Evolutionary conservation across 2,113 vertebrate species (phyloP), one percentile per base, ranked within the genome.

Genomic region (Corythornis vintsioides): DNA sequence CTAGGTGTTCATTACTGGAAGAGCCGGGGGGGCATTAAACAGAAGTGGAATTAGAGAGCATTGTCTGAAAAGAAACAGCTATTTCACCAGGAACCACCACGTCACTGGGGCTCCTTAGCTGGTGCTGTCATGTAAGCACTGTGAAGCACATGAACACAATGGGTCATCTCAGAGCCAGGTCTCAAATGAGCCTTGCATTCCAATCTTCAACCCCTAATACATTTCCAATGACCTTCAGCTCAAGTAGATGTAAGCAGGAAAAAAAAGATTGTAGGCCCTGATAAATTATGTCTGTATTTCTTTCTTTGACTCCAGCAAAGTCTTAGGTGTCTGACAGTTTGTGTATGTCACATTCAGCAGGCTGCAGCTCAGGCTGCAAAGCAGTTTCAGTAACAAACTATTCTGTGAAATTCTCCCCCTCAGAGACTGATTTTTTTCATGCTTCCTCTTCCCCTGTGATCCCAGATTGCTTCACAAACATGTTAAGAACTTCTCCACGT

Each of bases 161-260:
- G 4, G 4, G 45, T 87, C 75, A 70, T 73, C 38, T 43, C 24
- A 56, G n/a, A 91, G 64, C 60, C 53, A 38, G 53, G 43, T 64
- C 92, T 86, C 48, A 88, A 94, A 89, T 81, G 73, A 92, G 78
- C 47, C 53, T 80, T 2, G 2, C 87, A 74, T 95, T 96, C 93
- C 92, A 88, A 26, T 38, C 91, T 85, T 74, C 92, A 96, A 89
- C 29, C 78, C 81, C 65, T 74, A 93, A 89, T 64, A 80, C 53
- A 78, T 92, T 92, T 96, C 74, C 92, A 95, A 88, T 88, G 85
- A 94, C 87, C 89, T 72, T 79, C 75, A 89, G 89, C 92, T 88
- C 75, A 91, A 87, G 69, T 21, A 93, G 71, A 87, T 71, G 85
- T 26, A 87, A 71, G 60, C 43, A 89, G 67, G 65, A 83, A 93